phyloP scores from a whole-genome alignment of 1,140 invertebrate genomes.

The Cecropterus lyciades region DNA sequence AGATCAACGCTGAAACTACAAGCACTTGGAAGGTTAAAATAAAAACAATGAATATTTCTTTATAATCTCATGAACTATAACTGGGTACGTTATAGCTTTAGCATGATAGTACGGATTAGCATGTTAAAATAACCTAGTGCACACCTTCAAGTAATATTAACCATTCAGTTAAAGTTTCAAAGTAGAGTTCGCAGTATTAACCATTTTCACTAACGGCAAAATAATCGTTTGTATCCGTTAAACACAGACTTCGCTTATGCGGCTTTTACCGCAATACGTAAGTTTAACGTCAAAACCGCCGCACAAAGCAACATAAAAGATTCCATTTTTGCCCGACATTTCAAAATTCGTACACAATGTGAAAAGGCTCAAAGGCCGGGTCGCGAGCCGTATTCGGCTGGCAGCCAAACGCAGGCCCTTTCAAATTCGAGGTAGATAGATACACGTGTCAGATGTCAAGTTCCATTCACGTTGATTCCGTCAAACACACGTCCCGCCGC shows the following conservation, averaged over 20 bases:
- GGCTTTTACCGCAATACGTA: conserved; percentile 33
- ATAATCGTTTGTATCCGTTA: conserved; percentile 17
- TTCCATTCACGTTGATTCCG: conserved; percentile 74
- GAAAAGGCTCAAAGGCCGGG: conserved; percentile 38
- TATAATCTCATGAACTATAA: too few species aligned
- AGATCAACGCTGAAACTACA: too few species aligned
- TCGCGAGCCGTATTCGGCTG: conserved; percentile 35
- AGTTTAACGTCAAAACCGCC: conserved; percentile 26
- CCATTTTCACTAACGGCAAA: conserved; percentile 5
- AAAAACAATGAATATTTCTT: too few species aligned
- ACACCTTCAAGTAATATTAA: conserved; percentile 1
- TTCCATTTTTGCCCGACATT: conserved; percentile 32
- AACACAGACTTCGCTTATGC: conserved; percentile 22
- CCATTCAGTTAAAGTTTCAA: conserved; percentile 6
- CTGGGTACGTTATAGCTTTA: background rate
- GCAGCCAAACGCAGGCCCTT: conserved; percentile 44
- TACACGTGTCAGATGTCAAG: conserved; percentile 76
- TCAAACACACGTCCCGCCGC: conserved; percentile 61
- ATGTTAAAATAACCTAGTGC: conserved; percentile 2
- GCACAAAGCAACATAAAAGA: conserved; percentile 30
- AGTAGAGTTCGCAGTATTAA: conserved; percentile 10
- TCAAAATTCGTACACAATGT: conserved; percentile 26
- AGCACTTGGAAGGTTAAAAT: too few species aligned
- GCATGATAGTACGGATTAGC: background rate
- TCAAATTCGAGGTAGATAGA: conserved; percentile 55